Conservation (phyloP, 2,113 vertebrate species). For the Chinchilla lanigera region DNA sequence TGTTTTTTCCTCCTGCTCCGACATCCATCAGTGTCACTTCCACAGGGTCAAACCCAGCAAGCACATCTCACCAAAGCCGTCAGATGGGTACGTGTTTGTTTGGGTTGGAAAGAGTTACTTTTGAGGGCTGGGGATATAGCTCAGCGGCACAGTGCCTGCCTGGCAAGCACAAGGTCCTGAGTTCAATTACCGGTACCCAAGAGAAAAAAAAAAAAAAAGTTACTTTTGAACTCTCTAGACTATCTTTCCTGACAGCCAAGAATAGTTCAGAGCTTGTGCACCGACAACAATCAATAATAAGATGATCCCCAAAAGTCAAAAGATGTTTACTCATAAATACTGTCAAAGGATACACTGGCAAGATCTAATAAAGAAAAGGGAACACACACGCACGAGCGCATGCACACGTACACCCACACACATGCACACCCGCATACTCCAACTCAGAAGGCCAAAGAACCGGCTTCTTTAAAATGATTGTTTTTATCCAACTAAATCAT, state of each 20-base stretch:
- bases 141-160: too few relatives aligned
- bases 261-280: background rate
- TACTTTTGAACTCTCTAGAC: background rate
- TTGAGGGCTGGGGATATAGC: too few relatives aligned
- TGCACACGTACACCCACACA: background rate
- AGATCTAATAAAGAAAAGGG: background rate
- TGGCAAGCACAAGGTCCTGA: too few relatives aligned
- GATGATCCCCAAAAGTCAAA: background rate
- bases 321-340: background rate
- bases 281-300: background rate
- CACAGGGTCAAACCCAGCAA: background rate
- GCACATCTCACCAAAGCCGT: background rate
- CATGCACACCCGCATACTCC: background rate
- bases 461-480: background rate
- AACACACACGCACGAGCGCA: too few relatives aligned
- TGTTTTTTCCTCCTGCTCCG: background rate
- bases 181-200: too few relatives aligned
- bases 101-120: background rate
- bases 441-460: background rate
- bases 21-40: background rate
- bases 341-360: background rate
- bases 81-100: background rate
- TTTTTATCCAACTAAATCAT: background rate
- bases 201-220: too few relatives aligned
- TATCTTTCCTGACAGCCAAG: background rate